These are phyloP conservation scores for Siniperca knerii DNA, from an alignment of 2,113 vertebrate species.

Conservation along the genomic window DNA sequence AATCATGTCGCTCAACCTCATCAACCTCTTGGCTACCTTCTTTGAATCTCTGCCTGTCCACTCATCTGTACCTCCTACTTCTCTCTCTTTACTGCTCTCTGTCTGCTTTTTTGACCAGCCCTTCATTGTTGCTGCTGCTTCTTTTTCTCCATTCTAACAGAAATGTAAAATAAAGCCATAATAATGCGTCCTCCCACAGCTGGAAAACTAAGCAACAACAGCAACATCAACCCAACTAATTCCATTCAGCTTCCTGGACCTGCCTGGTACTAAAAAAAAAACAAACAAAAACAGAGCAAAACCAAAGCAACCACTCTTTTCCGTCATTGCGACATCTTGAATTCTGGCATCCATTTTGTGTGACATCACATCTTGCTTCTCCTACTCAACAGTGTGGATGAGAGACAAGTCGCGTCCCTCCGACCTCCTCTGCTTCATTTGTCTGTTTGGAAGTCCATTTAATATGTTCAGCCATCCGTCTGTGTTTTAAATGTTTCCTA, in stretches of 20 bases:
- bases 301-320: constrained; percentile 80
- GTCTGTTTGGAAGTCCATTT: constrained; percentile 68
- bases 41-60: constrained; percentile 22
- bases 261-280: constrained; percentile 90
- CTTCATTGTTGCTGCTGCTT: constrained; percentile 88
- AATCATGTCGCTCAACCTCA: constrained; percentile 55
- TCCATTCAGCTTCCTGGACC: constrained; percentile 88
- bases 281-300: constrained; percentile 34
- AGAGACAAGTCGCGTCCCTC: constrained; percentile 82
- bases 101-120: constrained; percentile 71
- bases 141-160: constrained; percentile 88
- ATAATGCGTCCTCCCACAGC: constrained; percentile 86
- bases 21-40: constrained; percentile 13
- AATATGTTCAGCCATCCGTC: constrained; percentile 52
- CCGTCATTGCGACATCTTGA: constrained; percentile 48
- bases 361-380: constrained; percentile 84
- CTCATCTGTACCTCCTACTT: background rate
- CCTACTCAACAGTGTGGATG: constrained; percentile 91
- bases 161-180: constrained; percentile 80
- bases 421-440: constrained; percentile 78
- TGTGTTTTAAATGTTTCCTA: constrained; percentile 82
- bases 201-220: constrained; percentile 88
- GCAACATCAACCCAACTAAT: constrained; percentile 87
- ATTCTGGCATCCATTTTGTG: constrained; percentile 82
- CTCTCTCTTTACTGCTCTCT: constrained; percentile 37